These are phyloP conservation scores for Neodon shergylaensis DNA, from an alignment of 2,113 vertebrate species.

Conservation along the genomic window DNA sequence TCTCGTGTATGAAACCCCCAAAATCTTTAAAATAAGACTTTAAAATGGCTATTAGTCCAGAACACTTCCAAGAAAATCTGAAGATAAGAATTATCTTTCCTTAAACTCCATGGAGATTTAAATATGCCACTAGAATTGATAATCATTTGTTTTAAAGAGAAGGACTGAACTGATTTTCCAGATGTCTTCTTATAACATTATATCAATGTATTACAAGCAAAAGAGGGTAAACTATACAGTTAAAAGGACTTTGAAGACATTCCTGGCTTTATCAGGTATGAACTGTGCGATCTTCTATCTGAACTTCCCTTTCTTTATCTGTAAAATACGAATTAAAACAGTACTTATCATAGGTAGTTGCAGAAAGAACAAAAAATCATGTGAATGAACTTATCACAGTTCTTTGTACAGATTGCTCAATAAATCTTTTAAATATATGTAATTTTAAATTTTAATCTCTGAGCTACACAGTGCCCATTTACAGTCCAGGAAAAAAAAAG, in stretches of 20 bases:
- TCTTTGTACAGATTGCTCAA: conserved; percentile 30
- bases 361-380: conserved; percentile 28
- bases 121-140: background rate
- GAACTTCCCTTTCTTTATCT: conserved; percentile 37
- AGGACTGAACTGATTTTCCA: background rate
- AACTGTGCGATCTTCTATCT: background rate
- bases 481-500: background rate
- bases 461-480: background rate
- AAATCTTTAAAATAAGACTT: background rate
- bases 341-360: background rate
- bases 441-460: conserved; percentile 35
- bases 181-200: conserved; percentile 16
- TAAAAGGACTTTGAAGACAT: background rate
- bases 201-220: conserved; percentile 2
- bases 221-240: background rate
- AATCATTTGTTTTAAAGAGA: conserved; percentile 47
- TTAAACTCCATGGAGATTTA: background rate
- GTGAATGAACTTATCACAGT: conserved; percentile 1
- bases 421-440: conserved; percentile 56
- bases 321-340: conserved; percentile 55
- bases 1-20: no score
- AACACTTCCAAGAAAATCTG: background rate
- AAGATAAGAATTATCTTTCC: background rate
- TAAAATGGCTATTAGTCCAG: background rate
- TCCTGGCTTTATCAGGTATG: background rate